Percentiles rank a stretch among this genome's conserved stretches.
Conservation (phyloP, 1,140 invertebrate genomes). For the Cotesia typhae region DNA sequence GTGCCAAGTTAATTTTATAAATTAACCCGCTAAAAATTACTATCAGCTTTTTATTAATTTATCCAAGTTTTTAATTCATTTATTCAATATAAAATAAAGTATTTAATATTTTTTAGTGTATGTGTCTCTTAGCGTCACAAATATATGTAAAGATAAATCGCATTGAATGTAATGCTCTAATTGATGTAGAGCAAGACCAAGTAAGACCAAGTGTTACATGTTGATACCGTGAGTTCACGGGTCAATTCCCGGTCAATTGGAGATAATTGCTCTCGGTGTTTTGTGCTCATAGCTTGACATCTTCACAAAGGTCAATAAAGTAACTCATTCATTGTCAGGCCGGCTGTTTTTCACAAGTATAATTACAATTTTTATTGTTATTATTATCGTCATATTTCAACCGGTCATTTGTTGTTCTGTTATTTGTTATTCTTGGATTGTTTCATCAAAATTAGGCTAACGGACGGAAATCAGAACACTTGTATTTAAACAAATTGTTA, state of each 20-base stretch:
- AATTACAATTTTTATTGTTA: background rate
- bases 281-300: slow-evolving; percentile 19
- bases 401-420: too few species aligned
- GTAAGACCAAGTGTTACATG: slow-evolving; percentile 12
- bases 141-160: slow-evolving; percentile 2
- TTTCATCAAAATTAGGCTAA: too few species aligned
- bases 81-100: background rate
- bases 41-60: too few species aligned
- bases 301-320: slow-evolving; percentile 17
- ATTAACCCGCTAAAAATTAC: too few species aligned
- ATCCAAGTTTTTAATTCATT: too few species aligned
- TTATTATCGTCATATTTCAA: background rate
- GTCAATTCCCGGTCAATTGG: slow-evolving; percentile 37
- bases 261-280: slow-evolving; percentile 29
- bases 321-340: slow-evolving; percentile 9
- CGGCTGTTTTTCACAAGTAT: background rate
- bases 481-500: too few species aligned
- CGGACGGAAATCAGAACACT: too few species aligned
- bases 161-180: slow-evolving; percentile 18
- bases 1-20: too few species aligned
- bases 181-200: background rate
- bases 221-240: slow-evolving; percentile 30
- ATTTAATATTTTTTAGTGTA: slow-evolving; percentile 6
- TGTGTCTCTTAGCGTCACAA: background rate
- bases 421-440: too few species aligned